Evolutionary conservation across 2,113 vertebrate species (phyloP).

Genomic region (Thalassoma bifasciatum): DNA sequence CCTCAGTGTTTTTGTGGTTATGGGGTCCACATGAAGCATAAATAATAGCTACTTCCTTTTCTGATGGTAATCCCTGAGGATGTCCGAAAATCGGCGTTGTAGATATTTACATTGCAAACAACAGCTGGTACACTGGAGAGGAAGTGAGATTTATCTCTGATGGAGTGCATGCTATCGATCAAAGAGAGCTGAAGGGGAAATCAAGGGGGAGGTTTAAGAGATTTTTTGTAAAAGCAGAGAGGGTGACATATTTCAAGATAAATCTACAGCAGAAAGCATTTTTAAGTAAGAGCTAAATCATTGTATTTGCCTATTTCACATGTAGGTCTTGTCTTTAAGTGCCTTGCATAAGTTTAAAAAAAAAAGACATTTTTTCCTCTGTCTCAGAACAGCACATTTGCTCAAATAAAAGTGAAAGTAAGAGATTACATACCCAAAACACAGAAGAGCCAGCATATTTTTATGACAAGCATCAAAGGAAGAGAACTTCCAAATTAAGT

Average conservation of each 20-base stretch:
- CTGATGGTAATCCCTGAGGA: conserved; percentile 44
- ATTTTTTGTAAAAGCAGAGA: conserved; percentile 12
- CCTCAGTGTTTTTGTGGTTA: conserved; percentile 13
- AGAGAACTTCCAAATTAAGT: no score
- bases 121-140: conserved; percentile 54
- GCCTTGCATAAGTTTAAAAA: conserved; percentile 13
- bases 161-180: conserved; percentile 39
- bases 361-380: no score
- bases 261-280: neutral
- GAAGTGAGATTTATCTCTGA: conserved; percentile 15
- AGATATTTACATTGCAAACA: conserved; percentile 56
- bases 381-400: no score
- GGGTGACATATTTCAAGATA: conserved; percentile 34
- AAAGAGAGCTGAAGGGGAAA: conserved; percentile 23
- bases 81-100: conserved; percentile 59
- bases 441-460: no score
- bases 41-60: conserved; percentile 55
- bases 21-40: conserved; percentile 30
- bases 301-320: neutral
- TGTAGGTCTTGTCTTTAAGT: neutral
- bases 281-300: neutral
- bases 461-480: no score
- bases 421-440: no score
- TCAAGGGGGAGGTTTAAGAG: no score
- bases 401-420: no score